Conservation (phyloP, 2,797 vertebrate genomes). For the Limosa lapponica region DNA sequence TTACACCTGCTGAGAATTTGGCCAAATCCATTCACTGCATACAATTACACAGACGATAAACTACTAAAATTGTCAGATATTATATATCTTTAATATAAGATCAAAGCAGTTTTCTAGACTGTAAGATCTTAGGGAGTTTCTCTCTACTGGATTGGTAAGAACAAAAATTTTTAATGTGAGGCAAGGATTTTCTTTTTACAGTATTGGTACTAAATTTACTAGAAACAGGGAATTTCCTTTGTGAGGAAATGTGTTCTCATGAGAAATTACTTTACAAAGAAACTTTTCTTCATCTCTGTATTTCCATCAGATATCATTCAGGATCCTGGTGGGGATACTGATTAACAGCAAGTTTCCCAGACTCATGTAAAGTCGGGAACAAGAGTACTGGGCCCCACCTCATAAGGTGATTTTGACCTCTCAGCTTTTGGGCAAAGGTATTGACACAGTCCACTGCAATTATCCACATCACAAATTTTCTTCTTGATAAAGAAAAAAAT, state of each 20-base stretch:
- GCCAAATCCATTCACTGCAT: not conserved
- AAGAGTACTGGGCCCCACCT: not conserved
- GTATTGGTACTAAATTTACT: not conserved
- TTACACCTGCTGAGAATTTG: constrained; percentile 4
- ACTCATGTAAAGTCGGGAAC: not conserved
- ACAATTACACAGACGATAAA: not conserved
- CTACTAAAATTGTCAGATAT: not conserved
- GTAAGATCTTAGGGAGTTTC: not conserved
- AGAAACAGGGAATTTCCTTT: not conserved
- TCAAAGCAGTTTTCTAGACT: not conserved
- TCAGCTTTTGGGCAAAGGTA: not conserved
- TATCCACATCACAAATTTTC: not conserved
- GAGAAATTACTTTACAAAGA: not conserved
- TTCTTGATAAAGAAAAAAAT: not conserved
- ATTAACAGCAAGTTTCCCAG: not conserved
- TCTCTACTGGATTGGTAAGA: not conserved
- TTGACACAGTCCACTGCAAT: not conserved
- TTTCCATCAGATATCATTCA: not conserved
- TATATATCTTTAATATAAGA: not conserved
- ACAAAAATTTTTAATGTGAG: not conserved
- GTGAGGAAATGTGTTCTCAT: not conserved
- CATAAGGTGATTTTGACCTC: not conserved
- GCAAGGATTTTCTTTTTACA: not conserved
- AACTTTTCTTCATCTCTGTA: not conserved
- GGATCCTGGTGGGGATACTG: not conserved